Evolutionary conservation across 2,888 invertebrate species (phyloP), one percentile per base, ranked within the genome.

Genomic region (Tyria jacobaeae): DNA sequence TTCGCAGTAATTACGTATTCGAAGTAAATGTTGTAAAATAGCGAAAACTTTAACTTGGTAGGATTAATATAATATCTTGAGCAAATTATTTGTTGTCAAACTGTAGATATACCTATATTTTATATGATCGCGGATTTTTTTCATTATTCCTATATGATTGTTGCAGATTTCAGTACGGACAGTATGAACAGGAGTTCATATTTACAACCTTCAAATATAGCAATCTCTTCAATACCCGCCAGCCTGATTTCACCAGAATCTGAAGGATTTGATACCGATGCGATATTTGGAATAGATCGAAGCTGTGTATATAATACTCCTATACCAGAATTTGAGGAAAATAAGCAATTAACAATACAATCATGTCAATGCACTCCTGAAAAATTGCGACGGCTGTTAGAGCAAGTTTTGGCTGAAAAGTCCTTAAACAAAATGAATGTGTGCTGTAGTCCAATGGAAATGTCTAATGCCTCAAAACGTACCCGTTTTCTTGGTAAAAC

Each of bases 311-410:
- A 58, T 48, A 12, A 21, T 37, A 53, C 39, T n/a, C 53, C 53
- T 39, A 2, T 53, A 7, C 15, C 54, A 31, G 41, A 54, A 44
- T 15, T 54, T 0, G 44, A 54, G 3, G 31, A 17, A 17, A 31
- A 31, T 21, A 14, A 44, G 21, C 21, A 44, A 31, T 10, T 14
- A 21, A 2, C 21, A 44, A 17, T 44, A 44, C 27, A 41, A n/a
- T 27, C 54, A 9, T 71, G 75, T 52, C 54, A 59, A n/a, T 74
- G 71, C 27, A 57, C 24, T 50, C 58, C 75, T 24, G 83, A 84
- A 64, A 65, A 15, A 39, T 55, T 73, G 27, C 57, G 55, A 53
- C 47, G 63, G 49, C 39, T 78, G 52, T 61, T 62, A 47, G 53
- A 67, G 57, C 39, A 59, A 67, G 21, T 54, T 7, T 31, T 54